These are phyloP conservation scores for Cromileptes altivelis DNA, from an alignment of 2,113 vertebrate species.

Conservation along the genomic window DNA sequence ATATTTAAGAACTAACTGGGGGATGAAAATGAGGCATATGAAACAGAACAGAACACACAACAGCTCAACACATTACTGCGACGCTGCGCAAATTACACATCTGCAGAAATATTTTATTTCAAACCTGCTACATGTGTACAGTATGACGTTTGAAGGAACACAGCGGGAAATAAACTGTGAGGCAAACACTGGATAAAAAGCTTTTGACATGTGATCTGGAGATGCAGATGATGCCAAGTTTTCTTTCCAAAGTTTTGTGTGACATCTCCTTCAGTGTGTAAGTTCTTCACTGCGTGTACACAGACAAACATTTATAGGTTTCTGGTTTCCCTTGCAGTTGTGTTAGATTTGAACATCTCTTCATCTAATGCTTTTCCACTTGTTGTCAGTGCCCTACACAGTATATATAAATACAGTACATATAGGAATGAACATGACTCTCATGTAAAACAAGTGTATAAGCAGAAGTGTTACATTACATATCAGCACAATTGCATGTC, in stretches of 20 bases:
- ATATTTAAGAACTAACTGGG: background rate
- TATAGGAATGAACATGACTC: background rate
- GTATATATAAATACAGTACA: background rate
- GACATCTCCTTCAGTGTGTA: background rate
- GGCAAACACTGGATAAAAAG: background rate
- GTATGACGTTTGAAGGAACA: slow-evolving; percentile 7
- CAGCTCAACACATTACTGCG: background rate
- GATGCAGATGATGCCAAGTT: background rate
- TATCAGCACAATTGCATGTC: background rate
- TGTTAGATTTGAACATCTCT: slow-evolving; percentile 12
- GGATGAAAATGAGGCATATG: background rate
- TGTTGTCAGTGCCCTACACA: background rate
- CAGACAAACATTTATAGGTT: background rate
- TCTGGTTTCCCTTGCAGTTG: background rate
- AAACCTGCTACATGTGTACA: slow-evolving; percentile 23
- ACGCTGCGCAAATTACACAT: background rate
- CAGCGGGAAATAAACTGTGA: background rate
- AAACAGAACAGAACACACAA: background rate
- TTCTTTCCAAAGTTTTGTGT: slow-evolving; percentile 12
- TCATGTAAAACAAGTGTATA: background rate
- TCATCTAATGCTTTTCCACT: background rate
- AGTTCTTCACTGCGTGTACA: background rate
- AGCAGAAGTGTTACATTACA: background rate
- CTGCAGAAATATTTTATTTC: slow-evolving; percentile 49
- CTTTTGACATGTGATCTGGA: slow-evolving; percentile 8